Base-by-base conservation (phyloP, 2,113 vertebrate species). In the Cromileptes altivelis region DNA sequence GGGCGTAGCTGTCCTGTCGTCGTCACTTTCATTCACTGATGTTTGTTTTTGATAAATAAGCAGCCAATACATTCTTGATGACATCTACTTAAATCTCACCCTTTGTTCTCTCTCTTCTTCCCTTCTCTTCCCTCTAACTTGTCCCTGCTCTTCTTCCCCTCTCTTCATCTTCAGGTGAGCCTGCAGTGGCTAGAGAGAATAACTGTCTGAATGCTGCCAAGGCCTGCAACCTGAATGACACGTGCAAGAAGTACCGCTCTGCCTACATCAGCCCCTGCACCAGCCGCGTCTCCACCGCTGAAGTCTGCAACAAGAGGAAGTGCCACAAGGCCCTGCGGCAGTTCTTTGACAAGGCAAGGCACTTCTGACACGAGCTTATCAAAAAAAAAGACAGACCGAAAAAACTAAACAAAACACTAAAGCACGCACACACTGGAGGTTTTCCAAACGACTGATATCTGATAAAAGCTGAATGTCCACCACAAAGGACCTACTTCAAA, bases 211-310 rank as follows among this genome's bases (percentile, higher is more conserved):
- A 97, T 0, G 98, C 98, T 0, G 98, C 98, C 73, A 99, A 99
- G 92, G 98, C 98, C 80, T 99, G 98, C 94, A 99, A 99, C 96
- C 96, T 99, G 75, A 98, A 99, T 0, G 98, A 99, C 93, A 99
- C 97, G 21, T 99, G 98, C 84, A 99, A 99, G 96, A 99, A 97
- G 95, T 98, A 97, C 95, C 96, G 98, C 94, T 99, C 98, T 0
- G 96, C 97, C 70, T 99, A 99, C 95, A 99, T 99, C 94, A 98
- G 97, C 72, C 98, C 98, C 2, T 99, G 98, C 86, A 99, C 98
- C 94, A 98, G 94, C 95, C 96, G 98, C 68, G 96, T 97, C 87
- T 98, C 98, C 90, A 97, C 96, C 0, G 92, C 95, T 0, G 98
- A 99, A 17, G 94, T 99, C 89, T 99, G 98, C 95, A 99, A 99